phyloP scores from a whole-genome alignment of 1,140 invertebrate genomes.

The Sitodiplosis mosellana region DNA sequence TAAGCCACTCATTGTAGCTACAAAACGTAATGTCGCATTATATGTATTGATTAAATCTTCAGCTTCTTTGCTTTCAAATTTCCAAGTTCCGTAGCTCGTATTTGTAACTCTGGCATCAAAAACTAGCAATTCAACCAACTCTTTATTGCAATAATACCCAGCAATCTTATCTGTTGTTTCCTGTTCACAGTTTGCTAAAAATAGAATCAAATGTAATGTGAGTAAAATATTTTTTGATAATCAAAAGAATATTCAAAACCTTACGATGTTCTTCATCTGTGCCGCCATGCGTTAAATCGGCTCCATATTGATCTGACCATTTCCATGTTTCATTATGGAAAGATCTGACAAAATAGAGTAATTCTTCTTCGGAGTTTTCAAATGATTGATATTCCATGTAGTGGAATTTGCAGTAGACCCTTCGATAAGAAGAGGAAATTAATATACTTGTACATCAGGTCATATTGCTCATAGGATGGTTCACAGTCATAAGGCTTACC shows the following conservation, averaged over 20 bases:
- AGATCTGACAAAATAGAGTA: slow-evolving; percentile 51
- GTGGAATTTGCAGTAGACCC: slow-evolving; percentile 76
- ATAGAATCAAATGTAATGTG: no score
- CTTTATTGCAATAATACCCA: slow-evolving; percentile 61
- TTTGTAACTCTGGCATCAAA: slow-evolving; percentile 74
- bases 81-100: slow-evolving; percentile 42
- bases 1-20: slow-evolving; percentile 73
- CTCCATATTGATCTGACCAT: slow-evolving; percentile 35
- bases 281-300: slow-evolving; percentile 13
- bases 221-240: no score
- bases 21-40: slow-evolving; percentile 53
- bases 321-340: slow-evolving; percentile 35
- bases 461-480: background rate
- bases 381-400: slow-evolving; percentile 56
- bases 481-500: slow-evolving; percentile 29
- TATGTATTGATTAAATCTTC: slow-evolving; percentile 38
- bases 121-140: slow-evolving; percentile 64
- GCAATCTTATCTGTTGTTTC: slow-evolving; percentile 42
- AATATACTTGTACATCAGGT: background rate
- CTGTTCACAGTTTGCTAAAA: slow-evolving; percentile 37
- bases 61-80: slow-evolving; percentile 31
- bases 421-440: slow-evolving; percentile 14
- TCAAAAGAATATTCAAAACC: no score
- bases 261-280: slow-evolving; percentile 15
- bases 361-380: slow-evolving; percentile 46